These are phyloP conservation scores for Adrianichthys oophorus DNA, from an alignment of 2,797 vertebrate species.

Conservation along the genomic window DNA sequence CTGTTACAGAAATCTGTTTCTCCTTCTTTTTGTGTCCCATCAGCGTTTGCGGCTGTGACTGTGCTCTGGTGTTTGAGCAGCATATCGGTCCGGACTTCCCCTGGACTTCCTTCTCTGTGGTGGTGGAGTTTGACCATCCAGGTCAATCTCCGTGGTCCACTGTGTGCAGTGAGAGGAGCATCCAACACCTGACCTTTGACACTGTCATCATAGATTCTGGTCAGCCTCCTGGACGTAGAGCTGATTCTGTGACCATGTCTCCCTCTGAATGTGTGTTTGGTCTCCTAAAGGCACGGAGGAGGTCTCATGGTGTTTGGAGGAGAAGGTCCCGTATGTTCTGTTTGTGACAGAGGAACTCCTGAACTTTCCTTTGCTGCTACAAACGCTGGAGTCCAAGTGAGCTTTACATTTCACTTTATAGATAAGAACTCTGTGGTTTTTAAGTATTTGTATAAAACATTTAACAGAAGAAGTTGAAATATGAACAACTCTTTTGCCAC, in stretches of 20 bases:
- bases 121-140: constrained; percentile 86
- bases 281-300: constrained; percentile 16
- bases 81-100: constrained; percentile 88
- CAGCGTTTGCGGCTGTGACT: constrained; percentile 76
- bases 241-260: not conserved
- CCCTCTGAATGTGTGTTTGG: not conserved
- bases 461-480: too few species aligned
- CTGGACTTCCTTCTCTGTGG: constrained; percentile 86
- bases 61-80: constrained; percentile 79
- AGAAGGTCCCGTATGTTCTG: constrained; percentile 84
- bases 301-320: constrained; percentile 69
- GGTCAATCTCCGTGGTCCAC: constrained; percentile 82
- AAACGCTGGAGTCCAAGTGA: constrained; percentile 85
- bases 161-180: constrained; percentile 78
- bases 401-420: not conserved
- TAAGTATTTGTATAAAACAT: not conserved
- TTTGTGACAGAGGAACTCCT: constrained; percentile 87
- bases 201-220: constrained; percentile 70
- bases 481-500: not conserved
- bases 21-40: constrained; percentile 21
- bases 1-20: not conserved
- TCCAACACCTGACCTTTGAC: constrained; percentile 81
- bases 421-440: not conserved
- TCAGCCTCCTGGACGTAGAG: constrained; percentile 32
- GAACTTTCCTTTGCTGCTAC: constrained; percentile 81